phyloP scores from a whole-genome alignment of 1,140 invertebrate species.

The Tribolium castaneum region DNA sequence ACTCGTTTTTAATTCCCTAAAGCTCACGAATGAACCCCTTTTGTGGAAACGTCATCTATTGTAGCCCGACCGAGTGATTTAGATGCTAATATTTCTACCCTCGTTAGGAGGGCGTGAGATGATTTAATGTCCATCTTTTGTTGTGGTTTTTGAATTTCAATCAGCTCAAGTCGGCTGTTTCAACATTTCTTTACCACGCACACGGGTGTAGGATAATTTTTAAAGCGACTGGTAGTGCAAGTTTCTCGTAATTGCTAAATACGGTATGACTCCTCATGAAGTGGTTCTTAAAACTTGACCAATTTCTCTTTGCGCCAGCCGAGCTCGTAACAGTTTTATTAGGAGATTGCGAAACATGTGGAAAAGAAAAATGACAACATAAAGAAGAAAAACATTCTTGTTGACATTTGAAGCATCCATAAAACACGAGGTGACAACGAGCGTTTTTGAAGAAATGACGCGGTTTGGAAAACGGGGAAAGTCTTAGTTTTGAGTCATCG shows the following conservation, averaged over 20 bases:
- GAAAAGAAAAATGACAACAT: background rate
- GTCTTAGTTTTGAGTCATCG: no score
- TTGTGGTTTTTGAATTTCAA: slow-evolving; percentile 2
- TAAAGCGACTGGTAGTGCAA: slow-evolving; percentile 38
- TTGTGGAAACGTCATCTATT: background rate
- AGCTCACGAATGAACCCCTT: background rate
- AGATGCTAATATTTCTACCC: background rate
- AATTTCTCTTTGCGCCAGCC: slow-evolving; percentile 17
- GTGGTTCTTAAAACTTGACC: slow-evolving; percentile 20
- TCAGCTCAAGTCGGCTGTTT: slow-evolving; percentile 7
- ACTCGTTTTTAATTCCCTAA: background rate
- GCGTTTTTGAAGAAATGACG: background rate
- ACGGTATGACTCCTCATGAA: slow-evolving; percentile 29
- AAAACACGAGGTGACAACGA: background rate
- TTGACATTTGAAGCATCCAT: background rate
- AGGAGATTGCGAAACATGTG: background rate
- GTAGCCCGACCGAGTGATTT: background rate
- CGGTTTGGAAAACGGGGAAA: no score
- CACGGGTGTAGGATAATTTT: slow-evolving; percentile 16
- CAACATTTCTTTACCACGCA: slow-evolving; percentile 24
- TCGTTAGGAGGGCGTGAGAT: slow-evolving; percentile 14
- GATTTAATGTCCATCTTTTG: background rate
- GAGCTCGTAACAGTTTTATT: background rate
- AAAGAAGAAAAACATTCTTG: background rate
- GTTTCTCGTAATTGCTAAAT: slow-evolving; percentile 42